A percentile compares a stretch with the other conserved stretches of the same genome.
Evolutionary conservation across 2,113 vertebrate genomes (phyloP).

Genomic region (Lepisosteus osseus): DNA sequence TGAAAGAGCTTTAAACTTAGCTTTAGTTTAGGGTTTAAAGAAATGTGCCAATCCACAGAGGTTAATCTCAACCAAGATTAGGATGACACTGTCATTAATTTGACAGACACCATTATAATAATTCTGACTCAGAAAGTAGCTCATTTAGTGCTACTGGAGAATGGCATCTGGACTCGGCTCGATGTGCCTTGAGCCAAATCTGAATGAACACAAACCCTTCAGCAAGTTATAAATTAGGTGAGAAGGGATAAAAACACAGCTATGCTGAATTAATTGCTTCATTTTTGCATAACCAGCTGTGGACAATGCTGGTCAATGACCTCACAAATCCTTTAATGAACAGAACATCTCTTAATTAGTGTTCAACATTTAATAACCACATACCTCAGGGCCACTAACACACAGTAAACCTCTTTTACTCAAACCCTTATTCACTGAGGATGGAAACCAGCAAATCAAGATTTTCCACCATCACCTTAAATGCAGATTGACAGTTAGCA

Average conservation of each 20-base stretch:
- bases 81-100: too few relatives aligned
- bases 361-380: background rate
- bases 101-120: too few relatives aligned
- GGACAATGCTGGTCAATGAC: background rate
- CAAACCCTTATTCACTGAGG: background rate
- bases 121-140: background rate
- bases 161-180: background rate
- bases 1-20: too few relatives aligned
- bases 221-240: background rate
- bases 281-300: background rate
- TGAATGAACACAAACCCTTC: background rate
- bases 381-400: background rate
- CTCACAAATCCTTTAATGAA: constrained; percentile 15
- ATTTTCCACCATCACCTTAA: background rate
- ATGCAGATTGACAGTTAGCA: too few relatives aligned
- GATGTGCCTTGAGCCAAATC: background rate
- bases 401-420: background rate
- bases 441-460: background rate
- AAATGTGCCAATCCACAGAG: too few relatives aligned
- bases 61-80: too few relatives aligned
- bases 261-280: background rate
- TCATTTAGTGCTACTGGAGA: background rate
- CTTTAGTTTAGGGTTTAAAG: too few relatives aligned
- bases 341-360: background rate
- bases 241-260: background rate